Evolutionary conservation across 2,888 invertebrate species (phyloP).

Genomic region (Drosophila hamatofila): DNA sequence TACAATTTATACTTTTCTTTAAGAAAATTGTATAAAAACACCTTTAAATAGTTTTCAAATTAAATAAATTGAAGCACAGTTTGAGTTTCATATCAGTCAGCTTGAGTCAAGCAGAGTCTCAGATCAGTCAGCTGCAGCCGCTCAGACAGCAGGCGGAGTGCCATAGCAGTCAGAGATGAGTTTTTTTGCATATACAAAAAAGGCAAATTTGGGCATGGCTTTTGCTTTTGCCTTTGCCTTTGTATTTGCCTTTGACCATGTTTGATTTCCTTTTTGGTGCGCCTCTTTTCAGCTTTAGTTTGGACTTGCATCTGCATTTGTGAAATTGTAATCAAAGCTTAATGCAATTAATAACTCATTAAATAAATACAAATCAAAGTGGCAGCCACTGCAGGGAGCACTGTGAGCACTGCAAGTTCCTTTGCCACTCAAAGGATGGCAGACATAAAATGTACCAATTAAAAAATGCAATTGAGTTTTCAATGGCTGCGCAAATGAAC

Average conservation of each 20-base stretch:
- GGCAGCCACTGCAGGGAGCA: conserved; percentile 33
- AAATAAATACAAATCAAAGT: conserved; percentile 81
- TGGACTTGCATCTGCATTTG: background rate
- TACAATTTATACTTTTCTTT: background rate
- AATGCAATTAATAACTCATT: conserved; percentile 81
- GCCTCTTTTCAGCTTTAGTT: conserved; percentile 22
- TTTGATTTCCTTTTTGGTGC: background rate
- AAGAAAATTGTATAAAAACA: background rate
- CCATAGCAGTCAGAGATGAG: background rate
- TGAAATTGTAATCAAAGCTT: conserved; percentile 52
- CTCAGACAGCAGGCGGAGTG: background rate
- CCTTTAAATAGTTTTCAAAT: background rate
- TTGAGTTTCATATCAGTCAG: background rate
- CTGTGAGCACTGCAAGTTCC: conserved; percentile 17
- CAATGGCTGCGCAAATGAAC: conserved; percentile 75
- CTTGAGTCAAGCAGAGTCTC: background rate
- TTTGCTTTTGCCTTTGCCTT: conserved; percentile 35
- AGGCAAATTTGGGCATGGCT: background rate
- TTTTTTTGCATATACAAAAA: too few species aligned
- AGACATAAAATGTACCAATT: conserved; percentile 80
- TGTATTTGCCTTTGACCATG: conserved; percentile 21
- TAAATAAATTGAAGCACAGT: background rate
- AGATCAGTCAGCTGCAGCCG: background rate
- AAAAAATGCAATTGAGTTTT: conserved; percentile 75
- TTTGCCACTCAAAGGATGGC: conserved; percentile 68